phyloP scores from a whole-genome alignment of 2,797 vertebrate genomes.

The Accipiter fasciatus region DNA sequence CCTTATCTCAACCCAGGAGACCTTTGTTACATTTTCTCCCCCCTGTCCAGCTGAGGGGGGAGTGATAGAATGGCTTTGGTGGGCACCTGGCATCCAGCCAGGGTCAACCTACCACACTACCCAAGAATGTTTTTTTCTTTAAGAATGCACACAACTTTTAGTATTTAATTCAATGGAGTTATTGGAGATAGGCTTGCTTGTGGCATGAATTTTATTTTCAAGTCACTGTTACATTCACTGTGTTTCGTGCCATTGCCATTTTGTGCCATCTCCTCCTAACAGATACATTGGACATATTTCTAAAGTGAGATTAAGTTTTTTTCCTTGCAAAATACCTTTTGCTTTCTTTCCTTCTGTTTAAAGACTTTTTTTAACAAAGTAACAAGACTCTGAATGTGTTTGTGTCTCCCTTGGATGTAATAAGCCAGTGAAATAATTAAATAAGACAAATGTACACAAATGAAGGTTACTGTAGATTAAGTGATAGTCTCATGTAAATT shows the following conservation, averaged over 20 bases:
- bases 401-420: neutral
- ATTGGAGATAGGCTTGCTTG: neutral
- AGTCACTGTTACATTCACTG: neutral
- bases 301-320: neutral
- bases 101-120: no score
- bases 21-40: no score
- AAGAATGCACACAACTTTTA: neutral
- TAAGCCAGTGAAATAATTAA: neutral
- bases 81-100: no score
- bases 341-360: neutral
- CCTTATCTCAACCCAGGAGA: no score
- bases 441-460: neutral
- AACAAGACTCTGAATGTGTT: neutral
- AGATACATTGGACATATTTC: neutral
- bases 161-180: neutral
- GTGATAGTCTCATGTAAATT: neutral
- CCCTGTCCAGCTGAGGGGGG: no score
- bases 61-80: no score
- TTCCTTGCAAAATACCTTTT: neutral
- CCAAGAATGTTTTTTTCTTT: neutral
- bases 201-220: neutral
- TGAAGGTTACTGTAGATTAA: neutral
- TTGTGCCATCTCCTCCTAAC: neutral
- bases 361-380: neutral
- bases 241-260: neutral